Evolutionary conservation across 2,797 vertebrate species (phyloP), one percentile per base, ranked within the genome.

Genomic region (Sphaeramia orbicularis): DNA sequence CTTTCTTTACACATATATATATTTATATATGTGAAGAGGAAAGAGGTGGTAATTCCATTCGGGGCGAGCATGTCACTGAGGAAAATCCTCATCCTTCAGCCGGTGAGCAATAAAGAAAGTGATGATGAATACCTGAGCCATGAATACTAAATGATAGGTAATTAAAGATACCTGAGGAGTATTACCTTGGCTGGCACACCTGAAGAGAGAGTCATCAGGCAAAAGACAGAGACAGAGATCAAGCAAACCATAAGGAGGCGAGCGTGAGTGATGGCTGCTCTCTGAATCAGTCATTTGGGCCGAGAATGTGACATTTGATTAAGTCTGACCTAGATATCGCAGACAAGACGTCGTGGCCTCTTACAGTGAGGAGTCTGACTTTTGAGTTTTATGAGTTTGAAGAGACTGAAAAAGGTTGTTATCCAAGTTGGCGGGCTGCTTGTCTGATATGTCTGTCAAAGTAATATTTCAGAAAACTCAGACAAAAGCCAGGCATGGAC

Each of bases 101-200:
- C 78, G 53, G 43, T 58, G 68, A 80, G 71, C 64, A 56, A 72
- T 74, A 80, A 77, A 68, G 42, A 71, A 79, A 77, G 67, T 36
- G 70, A 53, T 77, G 84, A 93, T 88, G 83, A 89, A 91, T 85
- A 85, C 81, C 52, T 83, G 59, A 43, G 37, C 83, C 88, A 91
- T 94, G 89, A 91, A 92, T 92, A 90, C 80, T 81, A 88, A 91
- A 92, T 93, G 84, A 71, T 69, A 60, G 74, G 85, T 92, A 92
- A 94, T 94, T 92, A 93, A 84, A 85, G 81, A 78, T 86, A 90
- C 91, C 88, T 92, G 88, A 87, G 81, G 81, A 90, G 77, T 81
- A 92, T 88, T 89, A 87, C 77, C 73, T 79, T 83, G 71, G 71
- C 71, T 50, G 73, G 50, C 56, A 80, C 83, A 92, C 87, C 88